Conservation (phyloP, 2,113 vertebrate genomes). For the Bufo gargarizans region DNA sequence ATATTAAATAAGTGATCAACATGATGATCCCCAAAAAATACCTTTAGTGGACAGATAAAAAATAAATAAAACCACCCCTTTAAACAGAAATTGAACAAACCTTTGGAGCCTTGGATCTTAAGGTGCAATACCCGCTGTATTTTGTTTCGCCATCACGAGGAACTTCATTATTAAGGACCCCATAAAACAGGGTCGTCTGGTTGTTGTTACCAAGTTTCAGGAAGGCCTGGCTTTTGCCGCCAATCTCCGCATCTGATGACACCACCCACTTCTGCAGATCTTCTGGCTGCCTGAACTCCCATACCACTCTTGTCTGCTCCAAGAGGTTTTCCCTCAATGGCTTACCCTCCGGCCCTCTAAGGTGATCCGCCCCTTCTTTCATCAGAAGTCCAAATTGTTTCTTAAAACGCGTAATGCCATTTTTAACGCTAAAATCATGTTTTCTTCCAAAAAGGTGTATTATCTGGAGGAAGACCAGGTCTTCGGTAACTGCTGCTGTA, state of each 20-base stretch:
- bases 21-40: no score
- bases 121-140: constrained; percentile 89
- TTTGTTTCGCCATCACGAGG: constrained; percentile 87
- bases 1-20: no score
- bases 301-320: constrained; percentile 86
- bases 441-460: constrained; percentile 70
- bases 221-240: constrained; percentile 86
- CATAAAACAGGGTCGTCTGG: constrained; percentile 81
- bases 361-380: constrained; percentile 72
- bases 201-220: constrained; percentile 83
- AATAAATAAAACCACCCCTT: background rate
- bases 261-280: constrained; percentile 84
- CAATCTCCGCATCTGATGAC: constrained; percentile 87
- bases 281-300: constrained; percentile 86
- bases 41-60: no score
- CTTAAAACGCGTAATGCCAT: constrained; percentile 77
- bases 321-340: constrained; percentile 70
- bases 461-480: constrained; percentile 73
- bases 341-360: constrained; percentile 76
- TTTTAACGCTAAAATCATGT: constrained; percentile 76
- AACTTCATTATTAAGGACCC: constrained; percentile 76
- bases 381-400: constrained; percentile 78
- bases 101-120: constrained; percentile 77
- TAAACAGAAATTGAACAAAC: constrained; percentile 71
- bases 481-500: constrained; percentile 74